Evolutionary conservation across 2,888 invertebrate species (phyloP).

Genomic region (Adelphocoris suturalis): DNA sequence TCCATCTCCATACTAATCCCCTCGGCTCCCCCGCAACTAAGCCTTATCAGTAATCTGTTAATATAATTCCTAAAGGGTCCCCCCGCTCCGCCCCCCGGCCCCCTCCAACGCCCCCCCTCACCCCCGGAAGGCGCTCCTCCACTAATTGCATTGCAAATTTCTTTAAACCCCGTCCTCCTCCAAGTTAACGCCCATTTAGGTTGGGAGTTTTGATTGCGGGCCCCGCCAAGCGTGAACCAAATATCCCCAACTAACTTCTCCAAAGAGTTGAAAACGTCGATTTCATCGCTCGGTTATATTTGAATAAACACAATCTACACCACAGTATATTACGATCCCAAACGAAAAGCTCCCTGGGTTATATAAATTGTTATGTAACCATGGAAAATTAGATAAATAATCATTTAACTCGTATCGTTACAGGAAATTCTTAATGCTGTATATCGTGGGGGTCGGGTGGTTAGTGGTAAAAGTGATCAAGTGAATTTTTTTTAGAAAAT

Average conservation of each 20-base stretch:
- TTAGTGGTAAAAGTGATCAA: too few species aligned
- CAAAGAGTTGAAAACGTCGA: background rate
- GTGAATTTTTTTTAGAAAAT: too few species aligned
- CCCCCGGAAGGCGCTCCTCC: conserved; percentile 26
- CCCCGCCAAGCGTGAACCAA: conserved; percentile 44
- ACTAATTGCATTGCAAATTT: conserved; percentile 75
- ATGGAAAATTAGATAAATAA: too few species aligned
- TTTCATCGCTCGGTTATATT: background rate
- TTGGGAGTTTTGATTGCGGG: conserved; percentile 66
- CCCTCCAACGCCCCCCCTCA: conserved; percentile 2
- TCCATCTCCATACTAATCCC: conserved; percentile 72
- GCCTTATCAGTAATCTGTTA: conserved; percentile 75
- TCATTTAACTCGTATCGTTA: too few species aligned
- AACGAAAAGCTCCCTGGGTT: too few species aligned
- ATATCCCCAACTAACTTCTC: conserved; percentile 47
- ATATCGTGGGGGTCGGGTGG: too few species aligned
- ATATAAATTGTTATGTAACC: too few species aligned
- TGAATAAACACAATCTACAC: background rate
- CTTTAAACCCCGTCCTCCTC: conserved; percentile 70
- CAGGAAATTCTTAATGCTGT: too few species aligned
- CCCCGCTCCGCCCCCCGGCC: background rate
- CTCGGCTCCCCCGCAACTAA: conserved; percentile 65
- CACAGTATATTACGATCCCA: background rate
- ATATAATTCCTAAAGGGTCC: conserved; percentile 72
- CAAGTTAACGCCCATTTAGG: conserved; percentile 67